These are phyloP conservation scores for Turritopsis dohrnii DNA, from an alignment of 30 jellyfish, hydroid and myxozoan species.

Conservation along the genomic window DNA sequence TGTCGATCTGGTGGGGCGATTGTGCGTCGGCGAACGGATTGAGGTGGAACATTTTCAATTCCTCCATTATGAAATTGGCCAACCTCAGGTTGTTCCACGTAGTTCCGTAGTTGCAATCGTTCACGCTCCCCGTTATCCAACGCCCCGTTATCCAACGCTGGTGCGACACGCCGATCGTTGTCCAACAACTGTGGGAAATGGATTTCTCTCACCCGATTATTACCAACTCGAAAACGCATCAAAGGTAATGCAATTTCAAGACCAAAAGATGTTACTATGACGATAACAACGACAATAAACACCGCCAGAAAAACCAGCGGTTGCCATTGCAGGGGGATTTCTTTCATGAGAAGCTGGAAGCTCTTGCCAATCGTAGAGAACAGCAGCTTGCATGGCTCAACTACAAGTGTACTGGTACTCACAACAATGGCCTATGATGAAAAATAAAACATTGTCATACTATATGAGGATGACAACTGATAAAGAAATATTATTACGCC, in stretches of 20 bases:
- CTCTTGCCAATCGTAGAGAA: constrained; percentile 53
- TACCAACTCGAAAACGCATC: constrained; percentile 31
- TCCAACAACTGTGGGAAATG: neutral
- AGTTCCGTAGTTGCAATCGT: neutral
- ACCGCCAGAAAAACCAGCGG: constrained; percentile 42
- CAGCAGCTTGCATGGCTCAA: constrained; percentile 43
- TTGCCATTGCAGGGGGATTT: constrained; percentile 74
- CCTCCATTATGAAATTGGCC: neutral
- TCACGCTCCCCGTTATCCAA: neutral
- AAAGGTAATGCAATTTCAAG: constrained; percentile 53
- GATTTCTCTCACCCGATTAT: neutral
- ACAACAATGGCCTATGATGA: constrained; percentile 55
- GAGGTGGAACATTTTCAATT: too few species aligned
- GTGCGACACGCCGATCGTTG: neutral
- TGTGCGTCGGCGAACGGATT: too few species aligned
- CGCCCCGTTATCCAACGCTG: neutral
- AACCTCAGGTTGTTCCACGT: neutral
- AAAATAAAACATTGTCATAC: neutral
- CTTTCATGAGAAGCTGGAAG: constrained; percentile 50
- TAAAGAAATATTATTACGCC: too few species aligned
- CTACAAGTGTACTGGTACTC: constrained; percentile 41
- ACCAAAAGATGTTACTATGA: constrained; percentile 33
- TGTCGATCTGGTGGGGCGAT: neutral
- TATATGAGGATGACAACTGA: too few species aligned
- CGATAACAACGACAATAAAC: neutral